Percentiles rank a stretch among this genome's conserved stretches.
phyloP scores from a whole-genome alignment of 2,797 vertebrate genomes.

The Delichon dasypus region DNA sequence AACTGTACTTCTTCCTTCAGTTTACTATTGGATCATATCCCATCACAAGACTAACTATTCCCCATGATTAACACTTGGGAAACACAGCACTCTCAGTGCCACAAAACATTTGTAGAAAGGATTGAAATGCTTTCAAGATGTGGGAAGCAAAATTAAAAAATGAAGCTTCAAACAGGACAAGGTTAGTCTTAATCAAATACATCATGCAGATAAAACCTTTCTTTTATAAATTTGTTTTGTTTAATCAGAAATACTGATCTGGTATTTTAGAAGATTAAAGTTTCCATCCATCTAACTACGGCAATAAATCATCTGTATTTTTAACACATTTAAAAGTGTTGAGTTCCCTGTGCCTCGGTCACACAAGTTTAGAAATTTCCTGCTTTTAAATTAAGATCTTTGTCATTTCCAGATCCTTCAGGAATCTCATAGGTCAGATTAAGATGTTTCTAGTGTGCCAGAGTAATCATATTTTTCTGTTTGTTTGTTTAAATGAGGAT shows the following conservation, averaged over 20 bases:
- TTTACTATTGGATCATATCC: not conserved
- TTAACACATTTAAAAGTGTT: conserved; percentile 36
- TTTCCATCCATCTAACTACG: not conserved
- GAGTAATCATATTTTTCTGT: not conserved
- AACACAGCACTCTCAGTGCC: not conserved
- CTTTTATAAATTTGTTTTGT: not conserved
- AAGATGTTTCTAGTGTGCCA: conserved; percentile 4
- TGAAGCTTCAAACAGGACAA: not conserved
- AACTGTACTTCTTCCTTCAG: not conserved
- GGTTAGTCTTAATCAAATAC: not conserved
- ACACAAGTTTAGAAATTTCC: conserved; percentile 39
- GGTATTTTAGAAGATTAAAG: not conserved
- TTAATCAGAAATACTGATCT: not conserved
- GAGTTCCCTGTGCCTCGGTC: conserved; percentile 39
- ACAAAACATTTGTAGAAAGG: not conserved
- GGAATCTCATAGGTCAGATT: conserved; percentile 42
- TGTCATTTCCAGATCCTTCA: conserved; percentile 28
- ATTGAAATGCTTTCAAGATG: not conserved
- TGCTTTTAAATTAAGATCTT: conserved; percentile 21
- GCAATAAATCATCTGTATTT: conserved; percentile 34
- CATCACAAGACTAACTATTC: not conserved
- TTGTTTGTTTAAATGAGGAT: conserved; percentile 28
- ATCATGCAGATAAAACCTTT: not conserved
- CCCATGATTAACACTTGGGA: not conserved
- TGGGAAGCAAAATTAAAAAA: not conserved